Base-by-base conservation (phyloP, 2,113 vertebrate genomes). In the Lepidothrix coronata region DNA sequence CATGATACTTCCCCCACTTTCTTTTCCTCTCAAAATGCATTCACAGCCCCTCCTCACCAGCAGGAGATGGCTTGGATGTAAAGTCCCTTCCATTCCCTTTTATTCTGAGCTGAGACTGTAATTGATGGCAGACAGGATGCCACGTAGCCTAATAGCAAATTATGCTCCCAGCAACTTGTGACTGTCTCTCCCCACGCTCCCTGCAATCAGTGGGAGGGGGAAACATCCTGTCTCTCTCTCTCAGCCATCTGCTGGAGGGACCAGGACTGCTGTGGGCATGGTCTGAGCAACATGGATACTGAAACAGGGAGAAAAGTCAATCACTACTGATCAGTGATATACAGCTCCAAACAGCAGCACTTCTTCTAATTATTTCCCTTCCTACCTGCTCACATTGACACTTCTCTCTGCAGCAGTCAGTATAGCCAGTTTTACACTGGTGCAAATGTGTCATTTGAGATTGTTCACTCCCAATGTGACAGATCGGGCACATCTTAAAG, bases 151-250 rank as follows among this genome's bases (percentile, higher is more conserved):
- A 35, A 79, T 0, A 70, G 51, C 43, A 89, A 81, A 92, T 46
- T 48, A 57, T 0, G 0, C 39, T 85, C 54, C 51, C 74, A 62
- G 67, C 28, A 48, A 39, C 79, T 55, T 35, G 24, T 3, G 11
- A 22, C 54, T 39, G 35, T 68, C 41, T 30, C 35, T 91, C 51
- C 27, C 63, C 24, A 12, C 12, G n/a, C 27, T 71, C 58, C 67
- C 43, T 18, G 25, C 0, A 0, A 59, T 13, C 2, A 0, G 20
- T 22, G 66, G 77, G 65, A 91, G 11, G 5, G 2, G 41, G 8
- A 58, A 61, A 62, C 7, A 76, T 62, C 71, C 79, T 9, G 2
- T 9, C 43, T 46, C 57, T 49, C 43, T 43, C 43, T 43, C 72
- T 5, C 3, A 92, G 72, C 51, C 75, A 35, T 21, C 46, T 1